Conservation (phyloP, 2,888 invertebrate genomes). For the Trichogramma dendrolimi region DNA sequence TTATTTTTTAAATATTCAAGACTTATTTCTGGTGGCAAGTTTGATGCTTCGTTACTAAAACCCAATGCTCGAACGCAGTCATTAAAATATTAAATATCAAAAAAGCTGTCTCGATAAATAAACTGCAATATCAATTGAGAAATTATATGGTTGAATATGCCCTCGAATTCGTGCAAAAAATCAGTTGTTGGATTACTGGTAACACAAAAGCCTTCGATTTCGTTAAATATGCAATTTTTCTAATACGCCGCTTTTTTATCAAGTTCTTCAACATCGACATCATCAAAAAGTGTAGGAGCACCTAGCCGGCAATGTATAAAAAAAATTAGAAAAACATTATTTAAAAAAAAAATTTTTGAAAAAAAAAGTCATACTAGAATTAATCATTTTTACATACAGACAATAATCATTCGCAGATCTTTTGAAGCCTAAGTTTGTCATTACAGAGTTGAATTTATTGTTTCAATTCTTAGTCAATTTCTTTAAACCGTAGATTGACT, state of each 20-base stretch:
- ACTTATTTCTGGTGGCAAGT: not conserved
- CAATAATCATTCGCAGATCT: too few relatives aligned
- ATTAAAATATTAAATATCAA: constrained; percentile 6
- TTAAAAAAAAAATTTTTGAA: too few relatives aligned
- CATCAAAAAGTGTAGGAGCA: not conserved
- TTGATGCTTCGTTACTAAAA: not conserved
- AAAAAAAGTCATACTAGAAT: too few relatives aligned
- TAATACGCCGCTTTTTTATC: constrained; percentile 17
- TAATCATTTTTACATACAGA: too few relatives aligned
- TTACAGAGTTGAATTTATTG: too few relatives aligned
- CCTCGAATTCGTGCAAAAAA: constrained; percentile 19
- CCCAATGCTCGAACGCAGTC: not conserved
- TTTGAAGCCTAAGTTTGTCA: too few relatives aligned
- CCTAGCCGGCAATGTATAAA: too few relatives aligned
- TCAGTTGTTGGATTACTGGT: constrained; percentile 13
- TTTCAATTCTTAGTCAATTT: too few relatives aligned
- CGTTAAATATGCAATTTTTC: constrained; percentile 20
- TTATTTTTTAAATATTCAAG: constrained; percentile 11
- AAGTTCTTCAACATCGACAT: constrained; percentile 2
- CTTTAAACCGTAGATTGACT: too few relatives aligned
- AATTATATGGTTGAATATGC: constrained; percentile 15
- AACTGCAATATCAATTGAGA: constrained; percentile 9
- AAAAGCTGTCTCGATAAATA: not conserved
- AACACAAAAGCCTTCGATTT: constrained; percentile 17
- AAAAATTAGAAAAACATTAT: too few relatives aligned